Evolutionary conservation across 2,113 vertebrate genomes (phyloP), one percentile per base, ranked within the genome.

Genomic region (Tyto alba): DNA sequence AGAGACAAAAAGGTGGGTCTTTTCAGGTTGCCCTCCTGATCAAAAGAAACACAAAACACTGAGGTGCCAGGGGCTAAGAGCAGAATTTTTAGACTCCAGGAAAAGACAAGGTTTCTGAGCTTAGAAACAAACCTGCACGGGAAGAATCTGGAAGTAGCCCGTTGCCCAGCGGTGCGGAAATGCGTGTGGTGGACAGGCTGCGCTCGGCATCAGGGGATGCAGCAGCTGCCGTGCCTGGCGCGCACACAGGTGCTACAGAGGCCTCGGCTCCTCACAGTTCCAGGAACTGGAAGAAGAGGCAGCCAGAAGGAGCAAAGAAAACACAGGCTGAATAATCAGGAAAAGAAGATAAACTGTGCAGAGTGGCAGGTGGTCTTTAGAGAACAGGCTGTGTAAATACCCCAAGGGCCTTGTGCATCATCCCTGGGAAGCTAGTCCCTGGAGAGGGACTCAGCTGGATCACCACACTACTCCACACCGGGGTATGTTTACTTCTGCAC

Each of bases 271-370:
- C 80, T 95, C 36, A 1, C 38, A 21, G 75, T 97, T 97, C 95
- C 90, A 93, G 88, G 96, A 97, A 95, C 59, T 76, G 85, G 74
- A 80, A 55, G 86, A 89, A 91, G 63, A 87, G 32, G 43, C 76
- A 89, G 96, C 88, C 91, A 96, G 92, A 41, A 96, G 80, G 21
- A 87, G 80, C 43, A 94, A 96, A 89, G 90, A 96, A 96, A 96
- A 95, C 80, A 95, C 60, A 81, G 53, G 80, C 52, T 84, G 73
- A 91, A 96, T 94, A 94, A 95, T 92, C 67, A 93, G 87, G 96
- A 88, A 93, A 96, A 97, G 81, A 94, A 94, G 92, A 96, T 96
- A 97, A 97, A 96, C 93, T 96, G 80, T 95, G 55, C 96, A 80
- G 88, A 95, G 80, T 96, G 95, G 86, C 95, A 94, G 96, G 88